phyloP scores from a whole-genome alignment of 2,888 invertebrate genomes.

The Tolmerus cingulatus region DNA sequence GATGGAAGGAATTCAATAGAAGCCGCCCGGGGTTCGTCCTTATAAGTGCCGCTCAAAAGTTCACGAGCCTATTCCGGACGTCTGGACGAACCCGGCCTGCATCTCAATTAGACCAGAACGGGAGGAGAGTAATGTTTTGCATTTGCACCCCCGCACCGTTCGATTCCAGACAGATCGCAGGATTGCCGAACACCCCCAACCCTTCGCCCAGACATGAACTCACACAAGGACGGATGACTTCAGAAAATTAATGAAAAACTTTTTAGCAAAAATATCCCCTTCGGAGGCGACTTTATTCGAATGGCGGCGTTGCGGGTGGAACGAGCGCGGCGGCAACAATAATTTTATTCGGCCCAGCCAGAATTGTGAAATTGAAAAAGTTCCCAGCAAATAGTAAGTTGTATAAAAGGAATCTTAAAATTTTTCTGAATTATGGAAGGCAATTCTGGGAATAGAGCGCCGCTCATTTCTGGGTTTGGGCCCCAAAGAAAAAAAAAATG shows the following conservation, averaged over 20 bases:
- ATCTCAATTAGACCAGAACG: not conserved
- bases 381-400: slow-evolving; percentile 13
- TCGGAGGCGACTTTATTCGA: not conserved
- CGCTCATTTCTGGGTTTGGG: not conserved
- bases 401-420: not conserved
- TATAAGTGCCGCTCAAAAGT: not conserved
- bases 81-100: not conserved
- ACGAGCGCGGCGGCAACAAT: not conserved
- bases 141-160: not conserved
- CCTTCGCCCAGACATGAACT: not conserved
- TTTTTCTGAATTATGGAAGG: slow-evolving; percentile 2
- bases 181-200: not conserved
- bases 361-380: slow-evolving; percentile 19
- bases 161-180: not conserved
- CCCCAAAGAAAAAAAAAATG: not conserved
- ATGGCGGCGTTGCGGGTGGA: not conserved
- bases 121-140: not conserved
- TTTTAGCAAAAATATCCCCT: not conserved
- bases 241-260: slow-evolving; percentile 17
- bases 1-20: not conserved
- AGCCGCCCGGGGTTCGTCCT: not conserved
- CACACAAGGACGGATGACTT: not conserved
- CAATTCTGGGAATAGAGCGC: not conserved
- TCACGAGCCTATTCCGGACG: not conserved
- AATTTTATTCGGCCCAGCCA: not conserved